Percentiles rank a stretch among this genome's conserved stretches.
phyloP scores from a whole-genome alignment of 2,888 invertebrate species.

The Rhyacophila evoluta region DNA sequence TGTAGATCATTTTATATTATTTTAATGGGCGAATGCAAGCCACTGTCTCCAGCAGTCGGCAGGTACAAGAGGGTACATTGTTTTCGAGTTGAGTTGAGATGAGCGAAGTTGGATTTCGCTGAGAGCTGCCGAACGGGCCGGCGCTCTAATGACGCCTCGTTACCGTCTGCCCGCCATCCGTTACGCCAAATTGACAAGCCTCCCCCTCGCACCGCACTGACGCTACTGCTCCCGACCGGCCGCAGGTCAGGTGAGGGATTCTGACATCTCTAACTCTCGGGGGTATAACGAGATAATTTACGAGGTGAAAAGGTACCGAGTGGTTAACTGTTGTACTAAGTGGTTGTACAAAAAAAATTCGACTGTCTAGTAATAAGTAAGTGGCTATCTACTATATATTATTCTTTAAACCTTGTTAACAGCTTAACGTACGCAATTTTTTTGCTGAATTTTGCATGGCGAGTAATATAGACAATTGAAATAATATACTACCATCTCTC shows the following conservation, averaged over 20 bases:
- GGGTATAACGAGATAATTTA: conserved; percentile 9
- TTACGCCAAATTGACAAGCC: conserved; percentile 38
- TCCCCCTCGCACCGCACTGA: not conserved
- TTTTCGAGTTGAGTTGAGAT: conserved; percentile 14
- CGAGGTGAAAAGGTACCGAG: not conserved
- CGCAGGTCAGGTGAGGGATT: conserved; percentile 20
- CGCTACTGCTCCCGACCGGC: not conserved
- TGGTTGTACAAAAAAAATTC: not conserved
- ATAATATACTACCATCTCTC: no score
- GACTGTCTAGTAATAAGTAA: no score
- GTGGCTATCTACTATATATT: no score
- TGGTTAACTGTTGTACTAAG: not conserved
- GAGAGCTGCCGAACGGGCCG: conserved; percentile 13
- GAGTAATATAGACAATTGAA: no score
- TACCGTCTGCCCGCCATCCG: conserved; percentile 36
- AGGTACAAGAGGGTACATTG: not conserved
- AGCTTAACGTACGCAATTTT: no score
- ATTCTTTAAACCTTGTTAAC: no score
- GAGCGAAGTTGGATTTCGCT: conserved; percentile 8
- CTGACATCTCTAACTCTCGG: not conserved
- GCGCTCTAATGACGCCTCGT: conserved; percentile 42
- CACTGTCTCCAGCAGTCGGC: not conserved
- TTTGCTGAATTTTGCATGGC: no score
- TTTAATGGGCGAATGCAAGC: not conserved
- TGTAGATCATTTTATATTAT: no score